Conservation (phyloP, 2,797 vertebrate genomes). For the Coluber constrictor region DNA sequence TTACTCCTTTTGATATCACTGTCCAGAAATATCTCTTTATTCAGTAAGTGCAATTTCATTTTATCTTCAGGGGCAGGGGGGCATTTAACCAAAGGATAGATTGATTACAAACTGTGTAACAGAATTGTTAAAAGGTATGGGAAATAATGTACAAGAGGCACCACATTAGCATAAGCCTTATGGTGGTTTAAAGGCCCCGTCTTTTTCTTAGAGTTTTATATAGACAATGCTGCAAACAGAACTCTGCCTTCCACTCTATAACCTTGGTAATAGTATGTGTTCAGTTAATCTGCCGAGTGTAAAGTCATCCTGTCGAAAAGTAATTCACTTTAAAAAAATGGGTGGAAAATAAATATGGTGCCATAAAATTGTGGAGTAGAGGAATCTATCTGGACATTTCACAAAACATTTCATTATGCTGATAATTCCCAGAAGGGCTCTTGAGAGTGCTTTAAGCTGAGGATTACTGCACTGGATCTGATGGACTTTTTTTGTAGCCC, state of each 20-base stretch:
- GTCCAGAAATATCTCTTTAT: conserved; percentile 42
- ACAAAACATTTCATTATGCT: conserved; percentile 84
- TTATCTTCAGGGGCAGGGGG: background rate
- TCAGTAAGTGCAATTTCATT: conserved; percentile 10
- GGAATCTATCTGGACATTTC: conserved; percentile 80
- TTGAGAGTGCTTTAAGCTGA: conserved; percentile 79
- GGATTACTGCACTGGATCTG: conserved; percentile 79
- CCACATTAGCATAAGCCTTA: conserved; percentile 47
- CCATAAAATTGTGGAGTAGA: conserved; percentile 76
- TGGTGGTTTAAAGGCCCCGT: conserved; percentile 53
- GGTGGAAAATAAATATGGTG: conserved; percentile 76
- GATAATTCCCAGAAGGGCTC: conserved; percentile 83
- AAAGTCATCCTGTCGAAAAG: conserved; percentile 68
- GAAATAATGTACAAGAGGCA: conserved; percentile 49
- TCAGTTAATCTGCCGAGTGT: conserved; percentile 64
- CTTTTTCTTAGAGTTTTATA: conserved; percentile 21
- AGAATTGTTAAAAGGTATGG: conserved; percentile 59
- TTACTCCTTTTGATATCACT: conserved; percentile 49
- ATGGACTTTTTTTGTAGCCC: conserved; percentile 82
- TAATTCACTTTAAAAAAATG: conserved; percentile 72
- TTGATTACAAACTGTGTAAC: conserved; percentile 20
- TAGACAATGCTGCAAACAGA: conserved; percentile 38
- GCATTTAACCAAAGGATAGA: background rate
- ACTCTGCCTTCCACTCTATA: conserved; percentile 41
- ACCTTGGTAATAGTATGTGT: conserved; percentile 55